Conservation (phyloP, 2,113 vertebrate species). For the Melanotaenia duboulayi region DNA sequence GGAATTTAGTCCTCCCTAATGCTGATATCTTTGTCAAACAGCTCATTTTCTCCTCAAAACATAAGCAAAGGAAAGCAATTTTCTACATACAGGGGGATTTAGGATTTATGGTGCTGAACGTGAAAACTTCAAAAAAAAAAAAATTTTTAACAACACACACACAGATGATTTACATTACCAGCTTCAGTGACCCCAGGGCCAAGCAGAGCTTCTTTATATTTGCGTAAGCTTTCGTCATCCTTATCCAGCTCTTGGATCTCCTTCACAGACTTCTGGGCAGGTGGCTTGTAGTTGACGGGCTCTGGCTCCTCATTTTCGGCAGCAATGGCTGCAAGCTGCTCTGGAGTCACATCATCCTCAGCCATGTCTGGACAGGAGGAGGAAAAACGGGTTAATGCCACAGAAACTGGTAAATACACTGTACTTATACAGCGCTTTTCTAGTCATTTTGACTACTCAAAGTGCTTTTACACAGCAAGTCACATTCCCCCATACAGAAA, state of each 20-base stretch:
- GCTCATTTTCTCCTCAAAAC: too few relatives aligned
- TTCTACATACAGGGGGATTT: too few relatives aligned
- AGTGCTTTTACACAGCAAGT: too few relatives aligned
- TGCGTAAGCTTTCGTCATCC: constrained; percentile 93
- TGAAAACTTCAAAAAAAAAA: background rate
- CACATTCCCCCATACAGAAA: too few relatives aligned
- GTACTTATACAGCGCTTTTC: too few relatives aligned
- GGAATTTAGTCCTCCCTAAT: too few relatives aligned
- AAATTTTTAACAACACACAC: background rate
- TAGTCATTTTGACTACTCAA: too few relatives aligned
- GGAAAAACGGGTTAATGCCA: background rate
- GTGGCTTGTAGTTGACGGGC: constrained; percentile 89
- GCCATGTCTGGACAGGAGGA: constrained; percentile 83
- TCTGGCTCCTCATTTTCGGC: constrained; percentile 91
- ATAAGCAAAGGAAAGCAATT: too few relatives aligned
- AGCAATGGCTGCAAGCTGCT: constrained; percentile 94
- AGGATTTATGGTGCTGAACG: background rate
- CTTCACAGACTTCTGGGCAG: constrained; percentile 91
- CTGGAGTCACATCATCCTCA: constrained; percentile 91
- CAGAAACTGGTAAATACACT: background rate
- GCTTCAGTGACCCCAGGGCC: constrained; percentile 80
- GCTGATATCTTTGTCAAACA: too few relatives aligned
- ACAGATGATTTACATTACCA: constrained; percentile 61
- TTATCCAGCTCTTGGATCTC: constrained; percentile 95
- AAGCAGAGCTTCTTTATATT: constrained; percentile 92